Evolutionary conservation across 2,797 vertebrate species (phyloP).

Genomic region (Enteromius mattozi): DNA sequence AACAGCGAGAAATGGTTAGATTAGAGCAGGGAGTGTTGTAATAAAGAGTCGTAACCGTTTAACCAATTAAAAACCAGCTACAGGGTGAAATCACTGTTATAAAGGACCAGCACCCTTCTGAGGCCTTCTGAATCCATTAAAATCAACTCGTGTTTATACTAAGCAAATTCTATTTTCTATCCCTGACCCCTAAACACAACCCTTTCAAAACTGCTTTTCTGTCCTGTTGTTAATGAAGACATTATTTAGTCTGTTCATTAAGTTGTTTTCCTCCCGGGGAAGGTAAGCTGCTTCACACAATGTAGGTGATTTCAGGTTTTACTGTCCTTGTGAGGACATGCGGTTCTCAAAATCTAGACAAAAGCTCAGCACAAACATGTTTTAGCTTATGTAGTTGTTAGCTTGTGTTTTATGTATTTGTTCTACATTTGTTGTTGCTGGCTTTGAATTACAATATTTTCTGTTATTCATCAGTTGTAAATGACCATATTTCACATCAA

Average conservation of each 20-base stretch:
- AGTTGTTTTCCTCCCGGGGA: not conserved
- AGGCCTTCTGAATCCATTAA: not conserved
- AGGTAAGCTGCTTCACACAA: not conserved
- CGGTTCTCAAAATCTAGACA: not conserved
- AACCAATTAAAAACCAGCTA: not conserved
- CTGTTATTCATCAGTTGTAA: not conserved
- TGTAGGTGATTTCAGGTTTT: conserved; percentile 1
- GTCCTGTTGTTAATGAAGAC: not conserved
- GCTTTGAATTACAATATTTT: not conserved
- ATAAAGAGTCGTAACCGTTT: not conserved
- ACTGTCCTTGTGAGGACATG: not conserved
- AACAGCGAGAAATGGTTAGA: not conserved
- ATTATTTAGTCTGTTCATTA: not conserved
- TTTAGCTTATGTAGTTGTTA: not conserved
- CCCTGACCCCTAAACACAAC: not conserved
- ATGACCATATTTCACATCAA: not conserved
- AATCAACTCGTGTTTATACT: not conserved
- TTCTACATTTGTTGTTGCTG: not conserved
- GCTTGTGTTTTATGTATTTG: conserved; percentile 12
- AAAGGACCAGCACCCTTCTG: not conserved
- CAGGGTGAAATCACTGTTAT: not conserved
- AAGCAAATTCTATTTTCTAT: not conserved
- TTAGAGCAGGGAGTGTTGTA: not conserved
- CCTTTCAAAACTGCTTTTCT: not conserved
- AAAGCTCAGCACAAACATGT: conserved; percentile 1